phyloP scores from a whole-genome alignment of 2,797 vertebrate species.

The Hypotaenidia philippensis region DNA sequence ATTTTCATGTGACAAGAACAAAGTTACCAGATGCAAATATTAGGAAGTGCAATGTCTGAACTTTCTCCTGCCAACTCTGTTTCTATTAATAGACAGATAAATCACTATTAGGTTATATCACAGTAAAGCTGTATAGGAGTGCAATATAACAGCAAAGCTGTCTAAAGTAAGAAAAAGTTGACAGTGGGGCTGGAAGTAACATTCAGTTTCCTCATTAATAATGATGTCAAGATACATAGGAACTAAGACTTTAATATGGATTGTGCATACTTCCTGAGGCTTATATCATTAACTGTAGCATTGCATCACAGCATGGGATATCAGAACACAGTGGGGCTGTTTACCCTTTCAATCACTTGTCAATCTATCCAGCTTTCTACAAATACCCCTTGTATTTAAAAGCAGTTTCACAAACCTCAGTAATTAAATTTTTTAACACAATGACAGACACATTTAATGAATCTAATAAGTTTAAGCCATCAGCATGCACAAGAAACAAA shows the following conservation, averaged over 20 bases:
- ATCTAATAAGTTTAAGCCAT: constrained; percentile 63
- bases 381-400: constrained; percentile 69
- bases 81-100: not conserved
- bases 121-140: not conserved
- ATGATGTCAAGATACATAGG: constrained; percentile 25
- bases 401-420: constrained; percentile 49
- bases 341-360: constrained; percentile 81
- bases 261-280: constrained; percentile 65
- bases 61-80: not conserved
- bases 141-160: not conserved
- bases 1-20: not conserved
- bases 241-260: constrained; percentile 72
- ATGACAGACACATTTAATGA: constrained; percentile 57
- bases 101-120: not conserved
- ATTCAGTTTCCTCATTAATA: constrained; percentile 42
- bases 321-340: constrained; percentile 74
- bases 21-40: not conserved
- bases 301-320: constrained; percentile 56
- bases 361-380: constrained; percentile 70
- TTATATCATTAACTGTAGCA: constrained; percentile 46
- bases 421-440: constrained; percentile 77
- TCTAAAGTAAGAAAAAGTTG: not conserved
- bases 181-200: not conserved
- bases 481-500: constrained; percentile 37
- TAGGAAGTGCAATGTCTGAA: not conserved